A percentile compares a stretch with the other conserved stretches of the same genome.
Evolutionary conservation across 2,113 vertebrate species (phyloP).

Genomic region (Cisticola juncidis): DNA sequence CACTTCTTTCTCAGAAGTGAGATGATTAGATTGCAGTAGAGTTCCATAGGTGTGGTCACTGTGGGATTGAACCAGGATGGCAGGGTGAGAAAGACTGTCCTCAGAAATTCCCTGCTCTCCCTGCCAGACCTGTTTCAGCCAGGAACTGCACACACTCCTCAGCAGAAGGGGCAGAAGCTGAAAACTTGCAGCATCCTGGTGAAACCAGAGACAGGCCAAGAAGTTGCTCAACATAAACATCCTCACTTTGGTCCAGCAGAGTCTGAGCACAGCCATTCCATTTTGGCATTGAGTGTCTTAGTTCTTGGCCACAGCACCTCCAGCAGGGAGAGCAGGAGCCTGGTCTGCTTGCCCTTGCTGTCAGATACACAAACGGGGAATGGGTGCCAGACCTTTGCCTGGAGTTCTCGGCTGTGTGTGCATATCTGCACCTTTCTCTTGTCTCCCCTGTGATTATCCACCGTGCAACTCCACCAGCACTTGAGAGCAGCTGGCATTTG

Average conservation of each 20-base stretch:
- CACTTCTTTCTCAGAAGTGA: background rate
- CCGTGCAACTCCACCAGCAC: background rate
- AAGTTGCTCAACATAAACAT: background rate
- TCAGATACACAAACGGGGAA: background rate
- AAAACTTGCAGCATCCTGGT: background rate
- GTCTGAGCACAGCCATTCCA: background rate
- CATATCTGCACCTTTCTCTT: background rate
- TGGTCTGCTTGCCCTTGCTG: background rate
- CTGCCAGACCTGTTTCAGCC: background rate
- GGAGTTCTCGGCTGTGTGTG: background rate
- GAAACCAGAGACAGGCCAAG: background rate
- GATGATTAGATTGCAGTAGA: background rate
- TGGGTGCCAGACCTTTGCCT: background rate
- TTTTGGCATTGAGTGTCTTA: background rate
- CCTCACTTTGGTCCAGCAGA: background rate
- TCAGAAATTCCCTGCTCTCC: background rate
- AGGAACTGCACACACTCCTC: background rate
- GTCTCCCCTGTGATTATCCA: background rate
- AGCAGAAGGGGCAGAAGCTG: background rate
- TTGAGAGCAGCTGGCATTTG: background rate
- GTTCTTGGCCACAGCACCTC: background rate
- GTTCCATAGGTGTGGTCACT: background rate
- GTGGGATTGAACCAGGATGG: background rate
- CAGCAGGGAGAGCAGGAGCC: background rate
- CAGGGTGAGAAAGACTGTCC: background rate